These are phyloP conservation scores for Eupsittula cactorum DNA, from an alignment of 2,113 vertebrate genomes.

Conservation along the genomic window DNA sequence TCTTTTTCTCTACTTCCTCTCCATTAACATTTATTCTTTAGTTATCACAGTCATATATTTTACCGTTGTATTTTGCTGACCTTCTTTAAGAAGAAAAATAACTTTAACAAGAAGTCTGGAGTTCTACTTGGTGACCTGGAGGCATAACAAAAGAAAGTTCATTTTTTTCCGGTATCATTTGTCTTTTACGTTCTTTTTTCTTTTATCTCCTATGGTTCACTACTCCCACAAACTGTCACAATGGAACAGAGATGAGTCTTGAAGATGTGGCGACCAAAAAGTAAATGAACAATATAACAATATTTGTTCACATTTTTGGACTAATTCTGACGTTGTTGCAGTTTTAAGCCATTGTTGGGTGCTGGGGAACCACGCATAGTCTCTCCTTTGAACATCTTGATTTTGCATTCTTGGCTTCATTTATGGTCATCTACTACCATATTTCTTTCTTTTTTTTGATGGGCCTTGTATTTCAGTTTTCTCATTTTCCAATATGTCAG, in stretches of 20 bases:
- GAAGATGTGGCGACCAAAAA: neutral
- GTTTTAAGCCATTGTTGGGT: rapidly evolving
- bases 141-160: neutral
- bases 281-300: neutral
- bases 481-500: neutral
- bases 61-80: neutral
- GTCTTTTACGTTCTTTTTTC: rapidly evolving
- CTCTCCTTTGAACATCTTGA: neutral
- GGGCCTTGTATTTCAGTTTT: neutral
- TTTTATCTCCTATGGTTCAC: neutral
- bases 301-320: neutral
- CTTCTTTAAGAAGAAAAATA: neutral
- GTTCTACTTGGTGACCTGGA: neutral
- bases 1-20: neutral
- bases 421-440: neutral
- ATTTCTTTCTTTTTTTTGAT: neutral
- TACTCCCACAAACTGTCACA: neutral
- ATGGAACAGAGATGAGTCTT: neutral
- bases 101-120: neutral
- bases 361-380: neutral
- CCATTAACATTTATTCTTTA: neutral
- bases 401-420: neutral
- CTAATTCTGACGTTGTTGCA: neutral
- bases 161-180: neutral
- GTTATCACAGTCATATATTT: neutral